Percentiles rank a stretch among this genome's conserved stretches.
Conservation (phyloP, 1,140 invertebrate genomes). For the Cotesia glomerata region DNA sequence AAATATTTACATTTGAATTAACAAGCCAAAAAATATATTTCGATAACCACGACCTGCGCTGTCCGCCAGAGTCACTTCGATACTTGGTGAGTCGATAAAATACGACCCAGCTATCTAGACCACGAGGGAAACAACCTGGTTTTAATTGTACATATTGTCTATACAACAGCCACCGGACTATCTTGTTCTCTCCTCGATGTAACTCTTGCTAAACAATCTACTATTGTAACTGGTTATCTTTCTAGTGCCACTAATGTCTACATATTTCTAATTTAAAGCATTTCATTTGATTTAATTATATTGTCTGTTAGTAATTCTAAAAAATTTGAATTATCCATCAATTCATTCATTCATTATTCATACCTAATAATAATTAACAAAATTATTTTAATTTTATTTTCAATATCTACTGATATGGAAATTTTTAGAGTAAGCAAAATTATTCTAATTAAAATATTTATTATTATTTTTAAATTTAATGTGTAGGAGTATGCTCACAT, state of each 20-base stretch:
- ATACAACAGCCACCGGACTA: background rate
- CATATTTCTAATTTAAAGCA: no score
- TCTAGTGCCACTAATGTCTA: background rate
- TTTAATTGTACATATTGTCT: conserved; percentile 28
- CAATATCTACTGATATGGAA: no score
- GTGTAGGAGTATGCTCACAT: no score
- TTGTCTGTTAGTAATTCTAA: no score
- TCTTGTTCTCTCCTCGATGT: background rate
- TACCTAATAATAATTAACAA: no score
- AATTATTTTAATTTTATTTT: no score
- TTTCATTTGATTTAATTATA: no score
- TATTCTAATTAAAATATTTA: no score
- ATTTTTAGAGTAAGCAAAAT: no score
- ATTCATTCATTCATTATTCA: no score
- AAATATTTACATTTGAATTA: background rate
- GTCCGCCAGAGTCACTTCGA: conserved; percentile 24
- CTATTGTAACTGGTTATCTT: background rate
- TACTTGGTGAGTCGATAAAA: conserved; percentile 33
- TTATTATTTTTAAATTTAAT: no score
- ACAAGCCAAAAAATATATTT: conserved; percentile 21
- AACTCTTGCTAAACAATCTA: background rate
- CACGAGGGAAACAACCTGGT: conserved; percentile 25
- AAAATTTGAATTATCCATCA: no score
- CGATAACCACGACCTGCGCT: conserved; percentile 31
- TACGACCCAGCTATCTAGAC: conserved; percentile 32